Evolutionary conservation across 2,113 vertebrate genomes (phyloP).

Genomic region (Pipra filicauda): DNA sequence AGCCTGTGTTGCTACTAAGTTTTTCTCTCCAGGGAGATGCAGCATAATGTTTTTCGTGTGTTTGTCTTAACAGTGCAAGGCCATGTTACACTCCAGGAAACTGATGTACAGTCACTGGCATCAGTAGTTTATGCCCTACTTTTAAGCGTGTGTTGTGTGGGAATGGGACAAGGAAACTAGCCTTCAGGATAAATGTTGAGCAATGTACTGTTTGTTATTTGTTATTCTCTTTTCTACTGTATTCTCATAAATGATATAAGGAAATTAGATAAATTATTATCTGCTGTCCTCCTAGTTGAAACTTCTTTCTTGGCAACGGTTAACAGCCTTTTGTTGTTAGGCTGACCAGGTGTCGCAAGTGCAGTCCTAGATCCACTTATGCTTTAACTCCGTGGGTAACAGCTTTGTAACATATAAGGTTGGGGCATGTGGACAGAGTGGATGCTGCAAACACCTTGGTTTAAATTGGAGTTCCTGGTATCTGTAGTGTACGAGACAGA

Average conservation of each 20-base stretch:
- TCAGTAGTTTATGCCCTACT: neutral
- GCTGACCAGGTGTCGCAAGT: neutral
- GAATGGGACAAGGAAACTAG: neutral
- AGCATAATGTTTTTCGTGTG: neutral
- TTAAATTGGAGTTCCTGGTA: fast-evolving
- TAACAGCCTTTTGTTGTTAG: neutral
- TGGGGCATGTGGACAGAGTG: fast-evolving
- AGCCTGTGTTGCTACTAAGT: neutral
- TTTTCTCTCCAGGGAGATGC: neutral
- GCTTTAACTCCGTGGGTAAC: neutral
- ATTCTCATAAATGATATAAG: neutral
- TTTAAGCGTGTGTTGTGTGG: neutral
- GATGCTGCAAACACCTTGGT: neutral
- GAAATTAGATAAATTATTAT: neutral
- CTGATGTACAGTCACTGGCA: neutral
- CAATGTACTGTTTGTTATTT: neutral
- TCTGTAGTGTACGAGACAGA: neutral
- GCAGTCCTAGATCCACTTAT: neutral
- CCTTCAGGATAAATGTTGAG: neutral
- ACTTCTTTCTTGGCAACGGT: neutral
- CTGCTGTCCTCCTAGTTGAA: neutral
- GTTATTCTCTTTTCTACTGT: neutral
- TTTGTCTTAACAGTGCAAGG: neutral
- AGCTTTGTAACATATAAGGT: fast-evolving
- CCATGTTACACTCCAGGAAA: neutral